Evolutionary conservation across 2,113 vertebrate species (phyloP), one percentile per base, ranked within the genome.

Genomic region (Chloroceryle aenea): DNA sequence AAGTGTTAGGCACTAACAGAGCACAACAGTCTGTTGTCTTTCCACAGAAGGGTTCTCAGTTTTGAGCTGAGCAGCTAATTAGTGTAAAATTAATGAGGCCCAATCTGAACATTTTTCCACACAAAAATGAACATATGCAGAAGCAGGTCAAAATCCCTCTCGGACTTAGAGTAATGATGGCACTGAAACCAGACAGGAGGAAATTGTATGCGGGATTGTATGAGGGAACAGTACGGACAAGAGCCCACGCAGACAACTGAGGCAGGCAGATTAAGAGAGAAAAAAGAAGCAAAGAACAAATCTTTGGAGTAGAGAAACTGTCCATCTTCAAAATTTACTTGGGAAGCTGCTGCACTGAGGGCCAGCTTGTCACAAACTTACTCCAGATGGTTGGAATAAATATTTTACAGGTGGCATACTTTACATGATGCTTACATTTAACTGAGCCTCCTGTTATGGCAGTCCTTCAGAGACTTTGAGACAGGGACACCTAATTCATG

Each of bases 61-160:
- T 87, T 91, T 83, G 78, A 80, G 69, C 81, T 83, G 78, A 80
- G 69, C 81, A 83, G 85, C 93, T 95, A 95, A 94, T 93, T 95
- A 91, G 78, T 47, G 55, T 21, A 59, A 89, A 96, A 93, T 59
- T 92, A 92, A 92, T 64, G 91, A 89, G 93, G 71, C 34, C 73
- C 32, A 73, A 89, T 72, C 91, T 42, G 87, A 94, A 90, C 78
- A 76, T 76, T 87, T 96, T 85, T 90, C 10, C 45, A 76, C 32
- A 62, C 23, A 29, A 7, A 69, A 73, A 36, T 25, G 14, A 80
- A 93, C 1, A 1, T 62, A 14, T n/a, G 67, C 45, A 93, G 72
- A 34, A 77, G 25, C 8, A 56, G 59, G 14, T 21, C 43, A 34
- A 85, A 83, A 15, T 10, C 38, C 26, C 30, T 20, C n/a, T 22